Percentiles rank a stretch among this genome's conserved stretches.
phyloP scores from a whole-genome alignment of 2,113 vertebrate genomes.

The Cricetomys ansorgei region DNA sequence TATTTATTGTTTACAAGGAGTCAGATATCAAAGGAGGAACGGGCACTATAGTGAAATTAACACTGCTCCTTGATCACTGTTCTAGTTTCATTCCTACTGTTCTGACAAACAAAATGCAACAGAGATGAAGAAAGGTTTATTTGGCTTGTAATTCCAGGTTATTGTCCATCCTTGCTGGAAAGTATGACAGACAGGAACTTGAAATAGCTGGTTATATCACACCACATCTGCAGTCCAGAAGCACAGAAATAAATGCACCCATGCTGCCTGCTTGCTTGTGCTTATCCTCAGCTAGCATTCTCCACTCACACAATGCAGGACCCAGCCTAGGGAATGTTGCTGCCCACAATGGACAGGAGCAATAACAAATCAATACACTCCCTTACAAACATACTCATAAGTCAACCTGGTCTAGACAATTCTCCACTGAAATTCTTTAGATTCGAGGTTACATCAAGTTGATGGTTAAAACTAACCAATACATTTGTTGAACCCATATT shows the following conservation, averaged over 20 bases:
- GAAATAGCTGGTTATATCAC: neutral
- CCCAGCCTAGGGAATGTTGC: neutral
- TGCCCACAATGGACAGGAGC: neutral
- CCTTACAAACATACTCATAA: neutral
- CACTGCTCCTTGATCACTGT: neutral
- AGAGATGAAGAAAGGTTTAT: neutral
- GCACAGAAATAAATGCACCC: neutral
- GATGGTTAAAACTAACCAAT: neutral
- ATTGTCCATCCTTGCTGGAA: neutral
- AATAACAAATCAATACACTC: neutral
- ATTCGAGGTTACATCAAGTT: too few relatives aligned
- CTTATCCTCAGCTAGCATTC: neutral
- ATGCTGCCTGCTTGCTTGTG: neutral
- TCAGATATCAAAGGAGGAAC: neutral
- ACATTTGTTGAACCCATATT: too few relatives aligned
- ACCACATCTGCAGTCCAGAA: neutral
- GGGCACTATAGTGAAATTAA: neutral
- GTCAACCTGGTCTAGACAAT: neutral
- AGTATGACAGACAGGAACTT: neutral
- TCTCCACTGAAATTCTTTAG: neutral
- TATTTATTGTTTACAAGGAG: neutral
- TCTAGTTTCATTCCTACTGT: neutral
- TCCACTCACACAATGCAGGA: neutral
- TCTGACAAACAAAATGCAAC: neutral
- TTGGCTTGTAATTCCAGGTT: neutral